phyloP scores from a whole-genome alignment of 1,140 invertebrate species.

The Adelges cooleyi region DNA sequence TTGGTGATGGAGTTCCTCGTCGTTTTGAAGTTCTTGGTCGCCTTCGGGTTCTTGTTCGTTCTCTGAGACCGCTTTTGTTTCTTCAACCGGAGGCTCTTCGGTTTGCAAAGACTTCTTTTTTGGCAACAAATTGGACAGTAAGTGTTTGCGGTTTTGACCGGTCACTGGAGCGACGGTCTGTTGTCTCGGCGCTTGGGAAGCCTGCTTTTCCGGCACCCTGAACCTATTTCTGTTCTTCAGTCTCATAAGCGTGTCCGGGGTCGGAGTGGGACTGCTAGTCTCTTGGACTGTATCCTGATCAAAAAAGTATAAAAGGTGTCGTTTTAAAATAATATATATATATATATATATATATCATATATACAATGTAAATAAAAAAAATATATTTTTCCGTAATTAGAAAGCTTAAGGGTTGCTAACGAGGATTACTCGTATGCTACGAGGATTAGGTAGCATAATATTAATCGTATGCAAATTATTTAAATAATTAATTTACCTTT shows the following conservation, averaged over 20 bases:
- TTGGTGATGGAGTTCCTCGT: not conserved
- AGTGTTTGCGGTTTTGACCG: conserved; percentile 3
- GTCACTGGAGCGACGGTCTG: not conserved
- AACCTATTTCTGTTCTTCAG: conserved; percentile 12
- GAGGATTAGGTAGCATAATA: no score
- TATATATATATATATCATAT: no score
- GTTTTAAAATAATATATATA: no score
- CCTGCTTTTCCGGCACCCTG: conserved; percentile 10
- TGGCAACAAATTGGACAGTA: conserved; percentile 3
- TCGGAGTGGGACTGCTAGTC: not conserved
- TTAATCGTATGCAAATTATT: no score
- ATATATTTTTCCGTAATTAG: no score
- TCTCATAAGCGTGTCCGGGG: not conserved
- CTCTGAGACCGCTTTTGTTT: not conserved
- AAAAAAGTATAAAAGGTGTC: no score
- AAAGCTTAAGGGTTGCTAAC: no score
- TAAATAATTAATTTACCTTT: no score
- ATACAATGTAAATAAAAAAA: no score
- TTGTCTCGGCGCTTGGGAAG: not conserved
- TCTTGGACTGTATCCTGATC: not conserved
- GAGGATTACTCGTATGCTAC: no score
- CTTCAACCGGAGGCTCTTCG: not conserved
- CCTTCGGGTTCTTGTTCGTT: not conserved
- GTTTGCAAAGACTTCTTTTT: conserved; percentile 19
- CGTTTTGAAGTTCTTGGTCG: not conserved